A percentile compares a stretch with the other conserved stretches of the same genome.
Conservation (phyloP, 2,113 vertebrate genomes). For the Platysternon megacephalum region DNA sequence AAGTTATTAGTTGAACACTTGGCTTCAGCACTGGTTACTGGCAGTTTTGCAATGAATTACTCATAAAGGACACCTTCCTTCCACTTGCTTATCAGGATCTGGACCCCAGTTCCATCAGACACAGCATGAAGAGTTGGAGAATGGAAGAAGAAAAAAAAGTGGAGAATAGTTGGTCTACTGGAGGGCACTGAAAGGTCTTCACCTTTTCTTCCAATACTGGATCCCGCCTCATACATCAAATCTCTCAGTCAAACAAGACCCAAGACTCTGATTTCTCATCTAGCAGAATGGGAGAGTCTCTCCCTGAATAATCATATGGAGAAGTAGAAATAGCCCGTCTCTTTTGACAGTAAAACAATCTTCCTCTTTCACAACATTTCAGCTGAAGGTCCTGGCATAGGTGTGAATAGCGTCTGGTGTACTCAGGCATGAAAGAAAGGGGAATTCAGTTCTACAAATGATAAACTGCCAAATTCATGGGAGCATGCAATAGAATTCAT, state of each 20-base stretch:
- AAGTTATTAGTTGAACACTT: not conserved
- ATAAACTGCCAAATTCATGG: not conserved
- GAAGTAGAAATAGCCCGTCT: not conserved
- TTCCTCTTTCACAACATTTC: not conserved
- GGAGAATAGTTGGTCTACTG: not conserved
- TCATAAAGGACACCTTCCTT: not conserved
- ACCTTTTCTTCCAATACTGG: not conserved
- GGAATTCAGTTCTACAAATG: not conserved
- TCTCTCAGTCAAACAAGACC: not conserved
- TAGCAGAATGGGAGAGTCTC: not conserved
- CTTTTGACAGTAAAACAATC: not conserved
- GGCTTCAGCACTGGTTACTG: not conserved
- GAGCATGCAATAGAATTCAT: not conserved
- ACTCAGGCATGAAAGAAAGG: not conserved
- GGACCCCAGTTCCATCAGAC: not conserved
- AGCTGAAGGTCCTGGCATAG: not conserved
- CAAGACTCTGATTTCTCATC: not conserved
- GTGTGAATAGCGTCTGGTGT: not conserved
- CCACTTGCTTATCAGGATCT: not conserved
- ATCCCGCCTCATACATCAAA: not conserved
- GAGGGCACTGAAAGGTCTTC: not conserved
- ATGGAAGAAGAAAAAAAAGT: not conserved
- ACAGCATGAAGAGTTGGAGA: not conserved
- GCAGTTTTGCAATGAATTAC: not conserved
- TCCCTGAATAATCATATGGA: not conserved